Conservation (phyloP, 64 coral and sea anemone species). For the Montipora foliosa region DNA sequence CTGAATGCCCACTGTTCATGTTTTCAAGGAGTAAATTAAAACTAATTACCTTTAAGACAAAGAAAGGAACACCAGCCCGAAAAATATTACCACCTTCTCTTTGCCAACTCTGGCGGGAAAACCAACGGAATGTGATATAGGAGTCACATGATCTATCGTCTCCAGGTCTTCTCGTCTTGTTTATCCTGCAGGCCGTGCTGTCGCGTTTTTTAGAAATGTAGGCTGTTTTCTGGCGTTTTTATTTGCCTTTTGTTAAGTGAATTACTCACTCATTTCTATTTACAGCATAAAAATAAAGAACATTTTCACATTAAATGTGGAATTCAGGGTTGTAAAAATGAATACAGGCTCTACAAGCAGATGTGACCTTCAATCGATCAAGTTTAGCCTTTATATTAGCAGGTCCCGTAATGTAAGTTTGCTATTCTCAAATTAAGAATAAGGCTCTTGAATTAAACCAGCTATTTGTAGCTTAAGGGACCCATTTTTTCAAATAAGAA, state of each 20-base stretch:
- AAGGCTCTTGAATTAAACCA: neutral
- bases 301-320: too few species aligned
- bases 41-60: too few species aligned
- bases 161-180: neutral
- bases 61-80: too few species aligned
- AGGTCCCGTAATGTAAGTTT: neutral
- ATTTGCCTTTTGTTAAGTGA: conserved; percentile 23
- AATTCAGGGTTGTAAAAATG: too few species aligned
- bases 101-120: neutral
- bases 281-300: conserved; percentile 2
- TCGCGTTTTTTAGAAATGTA: neutral
- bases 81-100: too few species aligned
- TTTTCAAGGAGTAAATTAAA: neutral
- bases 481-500: neutral
- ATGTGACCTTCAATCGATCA: neutral
- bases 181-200: neutral
- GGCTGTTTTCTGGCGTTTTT: neutral
- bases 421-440: neutral
- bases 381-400: neutral
- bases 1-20: neutral
- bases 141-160: neutral
- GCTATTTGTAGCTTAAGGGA: neutral
- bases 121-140: neutral
- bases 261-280: conserved; percentile 8
- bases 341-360: too few species aligned